Evolutionary conservation across 2,113 vertebrate species (phyloP).

Genomic region (Zapornia atra): DNA sequence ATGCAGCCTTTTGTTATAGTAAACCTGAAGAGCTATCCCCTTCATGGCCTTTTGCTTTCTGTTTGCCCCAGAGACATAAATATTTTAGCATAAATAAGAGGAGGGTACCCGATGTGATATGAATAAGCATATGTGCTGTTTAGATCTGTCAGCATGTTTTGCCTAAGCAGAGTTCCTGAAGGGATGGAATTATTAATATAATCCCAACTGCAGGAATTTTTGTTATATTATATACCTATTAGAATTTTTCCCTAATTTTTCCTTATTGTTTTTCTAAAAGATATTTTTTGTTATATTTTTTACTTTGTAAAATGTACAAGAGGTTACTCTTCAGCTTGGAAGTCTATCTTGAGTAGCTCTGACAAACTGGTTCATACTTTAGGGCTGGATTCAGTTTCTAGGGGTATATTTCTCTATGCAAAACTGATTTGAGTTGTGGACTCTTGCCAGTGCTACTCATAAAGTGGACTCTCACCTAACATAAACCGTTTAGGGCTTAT

Average conservation of each 20-base stretch:
- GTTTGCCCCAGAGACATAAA: background rate
- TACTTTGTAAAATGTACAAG: background rate
- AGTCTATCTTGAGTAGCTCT: background rate
- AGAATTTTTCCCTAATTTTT: background rate
- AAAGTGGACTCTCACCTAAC: conserved; percentile 58
- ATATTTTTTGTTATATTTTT: background rate
- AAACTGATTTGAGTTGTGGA: conserved; percentile 24
- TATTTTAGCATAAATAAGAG: background rate
- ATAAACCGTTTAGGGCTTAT: conserved; percentile 63
- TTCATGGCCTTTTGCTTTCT: background rate
- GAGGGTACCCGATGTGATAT: background rate
- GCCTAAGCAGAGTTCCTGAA: background rate
- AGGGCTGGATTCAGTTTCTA: background rate
- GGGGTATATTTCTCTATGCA: background rate
- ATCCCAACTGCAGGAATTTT: background rate
- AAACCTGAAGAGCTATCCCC: background rate
- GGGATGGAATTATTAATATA: background rate
- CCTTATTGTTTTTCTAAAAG: background rate
- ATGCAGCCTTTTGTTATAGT: background rate
- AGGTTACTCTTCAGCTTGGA: background rate
- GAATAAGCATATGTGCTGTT: background rate
- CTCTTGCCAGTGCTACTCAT: conserved; percentile 40
- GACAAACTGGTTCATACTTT: background rate
- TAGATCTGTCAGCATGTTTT: background rate
- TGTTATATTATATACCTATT: background rate